Evolutionary conservation across 2,797 vertebrate species (phyloP).

Genomic region (Pseudochirops corinnae): DNA sequence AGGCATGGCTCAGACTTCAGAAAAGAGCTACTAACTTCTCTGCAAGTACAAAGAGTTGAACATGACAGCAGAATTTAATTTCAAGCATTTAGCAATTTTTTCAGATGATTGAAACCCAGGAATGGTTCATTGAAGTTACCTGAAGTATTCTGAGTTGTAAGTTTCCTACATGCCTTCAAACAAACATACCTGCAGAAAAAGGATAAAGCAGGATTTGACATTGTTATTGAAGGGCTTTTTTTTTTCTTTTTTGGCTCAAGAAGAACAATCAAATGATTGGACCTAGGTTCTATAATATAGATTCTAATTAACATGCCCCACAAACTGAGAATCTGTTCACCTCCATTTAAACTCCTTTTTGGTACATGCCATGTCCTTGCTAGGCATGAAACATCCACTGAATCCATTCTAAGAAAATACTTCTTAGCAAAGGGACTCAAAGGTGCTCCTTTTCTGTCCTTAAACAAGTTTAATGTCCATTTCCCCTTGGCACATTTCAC

Average conservation of each 20-base stretch:
- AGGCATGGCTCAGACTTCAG: not conserved
- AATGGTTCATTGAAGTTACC: not conserved
- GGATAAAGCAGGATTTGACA: not conserved
- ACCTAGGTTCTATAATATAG: not conserved
- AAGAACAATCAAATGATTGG: not conserved
- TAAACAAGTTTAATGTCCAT: not conserved
- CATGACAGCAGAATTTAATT: not conserved
- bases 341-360: not conserved
- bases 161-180: not conserved
- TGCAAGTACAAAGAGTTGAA: not conserved
- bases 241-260: not conserved
- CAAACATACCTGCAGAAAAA: not conserved
- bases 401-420: not conserved
- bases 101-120: not conserved
- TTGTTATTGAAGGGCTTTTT: not conserved
- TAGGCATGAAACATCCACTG: not conserved
- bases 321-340: slow-evolving; percentile 13
- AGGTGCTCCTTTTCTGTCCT: not conserved
- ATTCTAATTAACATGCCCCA: slow-evolving; percentile 35
- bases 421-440: not conserved
- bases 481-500: not conserved
- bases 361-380: not conserved
- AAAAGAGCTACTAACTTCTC: slow-evolving; percentile 26
- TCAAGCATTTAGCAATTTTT: not conserved
- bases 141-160: slow-evolving; percentile 10